A percentile compares a stretch with the other conserved stretches of the same genome.
Evolutionary conservation across 2,797 vertebrate genomes (phyloP).

Genomic region (Melanogrammus aeglefinus): DNA sequence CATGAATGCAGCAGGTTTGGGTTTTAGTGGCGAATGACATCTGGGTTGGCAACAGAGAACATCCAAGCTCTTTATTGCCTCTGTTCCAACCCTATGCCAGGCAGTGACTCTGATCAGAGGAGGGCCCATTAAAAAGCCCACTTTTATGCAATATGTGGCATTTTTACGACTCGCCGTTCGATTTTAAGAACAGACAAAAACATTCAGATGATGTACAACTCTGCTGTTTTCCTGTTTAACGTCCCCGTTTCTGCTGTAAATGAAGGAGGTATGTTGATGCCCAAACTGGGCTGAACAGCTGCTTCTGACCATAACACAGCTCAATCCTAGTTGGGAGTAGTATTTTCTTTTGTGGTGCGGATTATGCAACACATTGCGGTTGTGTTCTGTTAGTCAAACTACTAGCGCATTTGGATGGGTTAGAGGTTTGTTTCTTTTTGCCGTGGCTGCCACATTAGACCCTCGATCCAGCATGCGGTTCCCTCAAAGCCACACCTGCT

Average conservation of each 20-base stretch:
- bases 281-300: slow-evolving; percentile 31
- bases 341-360: slow-evolving; percentile 17
- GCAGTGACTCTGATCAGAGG: slow-evolving; percentile 68
- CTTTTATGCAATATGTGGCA: slow-evolving; percentile 79
- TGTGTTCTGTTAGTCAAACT: slow-evolving; percentile 42
- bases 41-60: slow-evolving; percentile 73
- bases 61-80: slow-evolving; percentile 78
- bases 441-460: slow-evolving; percentile 35
- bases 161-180: slow-evolving; percentile 37
- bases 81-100: slow-evolving; percentile 74
- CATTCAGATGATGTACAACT: slow-evolving; percentile 47
- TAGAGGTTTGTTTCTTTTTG: neutral
- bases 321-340: slow-evolving; percentile 66
- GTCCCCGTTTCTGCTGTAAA: slow-evolving; percentile 43
- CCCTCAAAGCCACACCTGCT: slow-evolving; percentile 44
- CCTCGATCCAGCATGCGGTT: slow-evolving; percentile 50
- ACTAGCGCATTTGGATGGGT: neutral
- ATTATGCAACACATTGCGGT: slow-evolving; percentile 32
- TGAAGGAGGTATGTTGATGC: slow-evolving; percentile 18
- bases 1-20: slow-evolving; percentile 45
- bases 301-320: slow-evolving; percentile 43
- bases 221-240: slow-evolving; percentile 28
- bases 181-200: slow-evolving; percentile 42
- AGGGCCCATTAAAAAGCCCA: slow-evolving; percentile 74
- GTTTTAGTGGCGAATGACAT: slow-evolving; percentile 56